Percentiles rank a stretch among this genome's conserved stretches.
These are phyloP conservation scores for Metallyticus violacea DNA, from an alignment of 2,888 invertebrate genomes.

Conservation along the genomic window DNA sequence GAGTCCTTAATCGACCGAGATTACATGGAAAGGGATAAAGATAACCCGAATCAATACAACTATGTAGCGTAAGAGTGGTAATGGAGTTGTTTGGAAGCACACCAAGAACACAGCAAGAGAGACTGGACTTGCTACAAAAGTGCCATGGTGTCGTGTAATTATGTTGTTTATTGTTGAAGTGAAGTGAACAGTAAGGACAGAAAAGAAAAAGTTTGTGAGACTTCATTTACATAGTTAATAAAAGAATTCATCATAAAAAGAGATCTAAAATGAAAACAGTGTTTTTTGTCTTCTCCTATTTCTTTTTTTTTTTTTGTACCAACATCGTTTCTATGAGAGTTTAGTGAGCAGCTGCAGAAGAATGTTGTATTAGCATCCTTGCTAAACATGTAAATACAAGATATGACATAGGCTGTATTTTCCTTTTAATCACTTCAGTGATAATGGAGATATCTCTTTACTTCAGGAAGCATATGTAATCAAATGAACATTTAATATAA, in stretches of 20 bases:
- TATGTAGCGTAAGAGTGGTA: slow-evolving; percentile 83
- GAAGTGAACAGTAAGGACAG: neutral
- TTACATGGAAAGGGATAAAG: slow-evolving; percentile 98
- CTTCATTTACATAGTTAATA: neutral
- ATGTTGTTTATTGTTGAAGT: neutral
- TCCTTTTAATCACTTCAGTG: neutral
- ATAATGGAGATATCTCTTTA: neutral
- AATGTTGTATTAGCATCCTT: neutral
- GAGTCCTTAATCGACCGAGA: slow-evolving; percentile 98
- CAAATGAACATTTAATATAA: neutral
- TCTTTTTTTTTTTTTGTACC: neutral
- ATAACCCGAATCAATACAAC: slow-evolving; percentile 97
- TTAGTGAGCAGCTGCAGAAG: neutral
- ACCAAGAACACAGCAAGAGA: neutral
- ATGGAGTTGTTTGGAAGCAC: neutral
- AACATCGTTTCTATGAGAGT: neutral
- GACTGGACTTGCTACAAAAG: neutral
- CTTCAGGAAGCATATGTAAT: neutral
- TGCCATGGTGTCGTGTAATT: neutral
- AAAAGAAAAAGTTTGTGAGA: neutral
- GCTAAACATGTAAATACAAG: neutral
- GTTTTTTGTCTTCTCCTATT: neutral
- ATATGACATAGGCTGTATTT: neutral
- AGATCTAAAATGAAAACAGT: neutral
- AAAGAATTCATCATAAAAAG: neutral